Base-by-base conservation (phyloP, 2,797 vertebrate species). In the Amniataba percoides region DNA sequence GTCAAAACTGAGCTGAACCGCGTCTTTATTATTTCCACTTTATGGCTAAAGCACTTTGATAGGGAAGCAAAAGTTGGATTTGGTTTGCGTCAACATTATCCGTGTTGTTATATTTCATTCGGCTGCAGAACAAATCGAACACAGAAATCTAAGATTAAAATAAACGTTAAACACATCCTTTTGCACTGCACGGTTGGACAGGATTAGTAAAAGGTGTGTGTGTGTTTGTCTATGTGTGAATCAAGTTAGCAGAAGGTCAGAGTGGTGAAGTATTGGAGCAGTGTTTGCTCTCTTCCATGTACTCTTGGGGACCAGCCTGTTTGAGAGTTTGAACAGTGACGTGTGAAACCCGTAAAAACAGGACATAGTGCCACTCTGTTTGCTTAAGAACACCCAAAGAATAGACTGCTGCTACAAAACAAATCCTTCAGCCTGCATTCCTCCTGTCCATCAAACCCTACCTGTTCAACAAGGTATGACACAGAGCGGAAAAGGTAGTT, bases 291-390 rank as follows among this genome's bases (percentile, higher is more conserved):
- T 90, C 76, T 25, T 83, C 55, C 81, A 87, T 86, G 84, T 87
- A 88, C 90, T 90, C 83, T 82, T 72, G 57, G 70, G 85, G 88
- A 91, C 82, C 71, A 74, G 91, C 83, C 86, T 88, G 79, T 93
- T 91, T 81, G 85, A 90, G 77, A 93, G 93, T 94, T 93, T 94
- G 90, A 95, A 95, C 91, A 94, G 92, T 94, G 94, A 94, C 88
- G 89, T 93, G 92, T 88, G 83, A 88, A 88, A 91, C 86, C 87
- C 51, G 84, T 92, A 83, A 93, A 95, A 94, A 94, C 93, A 94
- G 93, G 93, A 94, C 92, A 81, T 71, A 83, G 93, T 65, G 27
- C 82, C 62, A 3, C 85, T 68, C 74, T 94, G 91, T 94, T 95
- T 93, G 90, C 83, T 91, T 66, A 90, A 93, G 87, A 89, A 88